Conservation (phyloP, 1,140 invertebrate genomes). For the Bombus superbus region DNA sequence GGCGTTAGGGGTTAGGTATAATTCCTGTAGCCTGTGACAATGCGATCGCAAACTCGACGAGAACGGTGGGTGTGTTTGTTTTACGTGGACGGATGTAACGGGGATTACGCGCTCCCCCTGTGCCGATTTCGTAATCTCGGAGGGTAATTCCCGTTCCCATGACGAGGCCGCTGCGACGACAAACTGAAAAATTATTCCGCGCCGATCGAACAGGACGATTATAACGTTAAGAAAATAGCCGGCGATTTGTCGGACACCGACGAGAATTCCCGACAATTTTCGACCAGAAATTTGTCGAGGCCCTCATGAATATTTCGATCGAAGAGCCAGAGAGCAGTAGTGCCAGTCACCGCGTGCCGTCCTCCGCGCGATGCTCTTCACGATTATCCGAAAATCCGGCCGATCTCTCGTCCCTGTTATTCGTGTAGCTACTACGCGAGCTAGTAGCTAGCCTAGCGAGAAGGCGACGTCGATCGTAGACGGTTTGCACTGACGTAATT, state of each 20-base stretch:
- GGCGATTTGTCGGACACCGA: conserved; percentile 23
- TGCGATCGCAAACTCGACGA: conserved; percentile 51
- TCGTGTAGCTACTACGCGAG: no score
- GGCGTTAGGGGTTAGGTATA: conserved; percentile 17
- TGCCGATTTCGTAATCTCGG: not conserved
- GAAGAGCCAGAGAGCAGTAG: not conserved
- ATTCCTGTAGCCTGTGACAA: conserved; percentile 62
- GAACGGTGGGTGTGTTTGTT: conserved; percentile 76
- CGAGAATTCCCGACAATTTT: conserved; percentile 27
- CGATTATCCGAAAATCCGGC: not conserved
- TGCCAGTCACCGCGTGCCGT: no score
- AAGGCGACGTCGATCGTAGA: not conserved
- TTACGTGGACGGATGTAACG: conserved; percentile 75
- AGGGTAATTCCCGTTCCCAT: not conserved
- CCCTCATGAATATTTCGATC: conserved; percentile 33
- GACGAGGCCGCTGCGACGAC: not conserved
- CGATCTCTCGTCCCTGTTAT: no score
- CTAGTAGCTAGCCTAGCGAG: no score
- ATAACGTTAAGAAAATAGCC: conserved; percentile 29
- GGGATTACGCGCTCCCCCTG: conserved; percentile 69
- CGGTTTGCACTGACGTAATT: conserved; percentile 42
- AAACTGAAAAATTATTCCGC: conserved; percentile 39
- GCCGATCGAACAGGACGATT: conserved; percentile 9
- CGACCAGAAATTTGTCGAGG: conserved; percentile 10
- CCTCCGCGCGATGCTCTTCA: no score